Evolutionary conservation across 2,113 vertebrate genomes (phyloP).

Genomic region (Psophia crepitans): DNA sequence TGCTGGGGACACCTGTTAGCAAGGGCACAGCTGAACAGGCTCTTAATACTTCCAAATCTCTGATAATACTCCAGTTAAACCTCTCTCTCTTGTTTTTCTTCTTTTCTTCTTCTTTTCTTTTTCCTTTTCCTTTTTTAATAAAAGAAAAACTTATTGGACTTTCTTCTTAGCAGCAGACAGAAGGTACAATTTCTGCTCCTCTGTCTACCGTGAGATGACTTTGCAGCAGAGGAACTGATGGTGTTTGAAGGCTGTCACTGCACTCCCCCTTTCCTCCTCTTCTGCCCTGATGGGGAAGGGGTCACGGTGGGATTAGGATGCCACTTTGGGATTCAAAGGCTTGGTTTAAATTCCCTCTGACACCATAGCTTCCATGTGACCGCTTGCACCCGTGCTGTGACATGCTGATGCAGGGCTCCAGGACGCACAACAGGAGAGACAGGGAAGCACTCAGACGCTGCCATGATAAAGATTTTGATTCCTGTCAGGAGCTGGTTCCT

Average conservation of each 20-base stretch:
- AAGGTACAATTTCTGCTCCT: background rate
- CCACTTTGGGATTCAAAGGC: background rate
- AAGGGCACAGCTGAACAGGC: slow-evolving; percentile 5
- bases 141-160: background rate
- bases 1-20: slow-evolving; percentile 59
- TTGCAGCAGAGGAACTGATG: background rate
- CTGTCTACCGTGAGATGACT: background rate
- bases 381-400: background rate
- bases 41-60: slow-evolving; percentile 21
- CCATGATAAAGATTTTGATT: accelerated
- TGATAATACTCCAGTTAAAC: slow-evolving; percentile 27
- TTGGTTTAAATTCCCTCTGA: background rate
- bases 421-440: background rate
- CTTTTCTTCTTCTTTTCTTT: background rate
- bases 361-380: background rate
- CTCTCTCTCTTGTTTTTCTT: background rate
- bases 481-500: background rate
- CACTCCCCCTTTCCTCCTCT: background rate
- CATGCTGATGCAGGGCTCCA: background rate
- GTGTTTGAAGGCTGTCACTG: background rate
- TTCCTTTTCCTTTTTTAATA: background rate
- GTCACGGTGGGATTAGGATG: background rate
- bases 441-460: accelerated
- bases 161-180: background rate
- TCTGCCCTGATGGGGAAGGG: background rate